These are phyloP conservation scores for Siphonodentalium dalli DNA, from an alignment of 2,888 invertebrate genomes.

Conservation along the genomic window DNA sequence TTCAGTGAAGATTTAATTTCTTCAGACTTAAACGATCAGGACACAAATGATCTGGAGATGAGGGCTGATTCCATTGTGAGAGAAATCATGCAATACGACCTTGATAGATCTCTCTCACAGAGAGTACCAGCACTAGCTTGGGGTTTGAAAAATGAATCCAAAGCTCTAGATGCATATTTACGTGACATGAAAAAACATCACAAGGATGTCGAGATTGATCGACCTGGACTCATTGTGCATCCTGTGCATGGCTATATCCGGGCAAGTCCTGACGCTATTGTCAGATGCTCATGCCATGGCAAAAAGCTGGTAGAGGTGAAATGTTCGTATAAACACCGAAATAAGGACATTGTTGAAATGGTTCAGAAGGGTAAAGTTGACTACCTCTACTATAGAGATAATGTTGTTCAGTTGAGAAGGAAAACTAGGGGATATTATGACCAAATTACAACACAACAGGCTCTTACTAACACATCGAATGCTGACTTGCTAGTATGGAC, in stretches of 20 bases:
- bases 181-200: background rate
- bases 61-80: background rate
- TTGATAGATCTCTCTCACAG: background rate
- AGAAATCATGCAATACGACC: conserved; percentile 6
- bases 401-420: background rate
- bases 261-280: conserved; percentile 16
- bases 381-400: background rate
- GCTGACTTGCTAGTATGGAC: conserved; percentile 14
- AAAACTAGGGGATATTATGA: conserved; percentile 11
- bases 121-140: background rate
- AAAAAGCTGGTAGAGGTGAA: conserved; percentile 13
- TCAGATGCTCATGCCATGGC: conserved; percentile 14
- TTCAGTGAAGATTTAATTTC: background rate
- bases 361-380: conserved; percentile 1
- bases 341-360: background rate
- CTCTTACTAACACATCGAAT: background rate
- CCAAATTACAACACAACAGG: conserved; percentile 8
- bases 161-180: background rate
- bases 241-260: conserved; percentile 5
- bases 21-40: too few species aligned
- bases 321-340: conserved; percentile 4
- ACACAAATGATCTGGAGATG: too few species aligned
- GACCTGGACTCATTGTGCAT: conserved; percentile 1
- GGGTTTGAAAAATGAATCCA: conserved; percentile 7
- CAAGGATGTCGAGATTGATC: background rate